Percentiles rank a stretch among this genome's conserved stretches.
Conservation (phyloP, 2,797 vertebrate genomes). For the Phalloptychus januarius region DNA sequence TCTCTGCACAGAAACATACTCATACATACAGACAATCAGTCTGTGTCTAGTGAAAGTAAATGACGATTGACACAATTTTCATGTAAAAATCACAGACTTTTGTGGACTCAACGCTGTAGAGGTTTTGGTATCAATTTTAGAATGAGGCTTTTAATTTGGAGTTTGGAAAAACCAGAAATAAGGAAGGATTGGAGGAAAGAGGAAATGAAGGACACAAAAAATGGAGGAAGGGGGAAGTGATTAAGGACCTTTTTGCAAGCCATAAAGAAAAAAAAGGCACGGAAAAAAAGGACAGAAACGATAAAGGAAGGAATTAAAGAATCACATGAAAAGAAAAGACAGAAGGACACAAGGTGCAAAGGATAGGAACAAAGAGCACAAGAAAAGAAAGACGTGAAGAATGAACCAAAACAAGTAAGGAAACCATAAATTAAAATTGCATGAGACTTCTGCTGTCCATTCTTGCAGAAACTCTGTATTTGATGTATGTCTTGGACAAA, state of each 20-base stretch:
- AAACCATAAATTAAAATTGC: background rate
- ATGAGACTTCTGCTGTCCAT: background rate
- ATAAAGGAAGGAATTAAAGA: background rate
- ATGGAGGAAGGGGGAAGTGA: background rate
- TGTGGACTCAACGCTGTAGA: background rate
- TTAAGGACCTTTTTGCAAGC: background rate
- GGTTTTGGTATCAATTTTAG: background rate
- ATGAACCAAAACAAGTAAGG: background rate
- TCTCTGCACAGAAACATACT: constrained; percentile 12
- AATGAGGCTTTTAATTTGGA: background rate
- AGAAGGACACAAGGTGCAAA: background rate
- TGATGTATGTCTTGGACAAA: background rate
- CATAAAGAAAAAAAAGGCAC: background rate
- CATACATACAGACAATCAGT: constrained; percentile 13
- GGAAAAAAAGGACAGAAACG: background rate
- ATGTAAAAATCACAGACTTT: background rate
- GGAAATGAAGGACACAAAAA: background rate
- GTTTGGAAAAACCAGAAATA: background rate
- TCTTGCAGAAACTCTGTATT: background rate
- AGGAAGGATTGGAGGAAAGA: background rate
- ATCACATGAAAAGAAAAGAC: background rate
- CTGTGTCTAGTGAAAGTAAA: background rate
- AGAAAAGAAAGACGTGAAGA: background rate
- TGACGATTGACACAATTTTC: background rate
- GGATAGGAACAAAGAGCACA: background rate